A percentile compares a stretch with the other conserved stretches of the same genome.
phyloP scores from a whole-genome alignment of 2,797 vertebrate species.

The Helicolenus hilgendorfi region DNA sequence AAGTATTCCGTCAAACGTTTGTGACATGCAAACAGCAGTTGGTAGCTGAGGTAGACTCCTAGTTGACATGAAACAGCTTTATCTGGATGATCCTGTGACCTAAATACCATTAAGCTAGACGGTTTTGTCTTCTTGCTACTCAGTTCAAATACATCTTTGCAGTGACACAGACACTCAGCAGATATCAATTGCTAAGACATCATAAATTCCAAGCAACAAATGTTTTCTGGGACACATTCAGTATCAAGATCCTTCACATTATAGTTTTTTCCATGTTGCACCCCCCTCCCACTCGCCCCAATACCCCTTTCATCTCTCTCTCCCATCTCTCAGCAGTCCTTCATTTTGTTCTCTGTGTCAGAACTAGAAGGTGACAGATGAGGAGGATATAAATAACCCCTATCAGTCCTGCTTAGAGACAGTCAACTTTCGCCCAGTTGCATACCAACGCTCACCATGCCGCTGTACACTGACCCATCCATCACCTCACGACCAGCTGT shows the following conservation, averaged over 20 bases:
- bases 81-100: background rate
- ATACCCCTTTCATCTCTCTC: constrained; percentile 43
- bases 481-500: constrained; percentile 80
- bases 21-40: background rate
- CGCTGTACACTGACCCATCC: constrained; percentile 67
- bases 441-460: constrained; percentile 76
- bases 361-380: constrained; percentile 62
- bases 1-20: background rate
- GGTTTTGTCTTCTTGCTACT: background rate
- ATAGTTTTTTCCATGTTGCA: constrained; percentile 1
- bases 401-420: constrained; percentile 80
- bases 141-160: background rate
- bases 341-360: constrained; percentile 48
- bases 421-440: constrained; percentile 55
- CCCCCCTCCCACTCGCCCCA: background rate
- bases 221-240: background rate
- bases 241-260: background rate
- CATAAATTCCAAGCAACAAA: background rate
- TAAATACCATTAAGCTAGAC: background rate
- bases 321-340: constrained; percentile 33
- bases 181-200: background rate
- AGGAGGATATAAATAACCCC: constrained; percentile 81
- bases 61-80: background rate
- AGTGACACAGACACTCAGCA: background rate
- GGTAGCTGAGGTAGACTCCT: background rate